Evolutionary conservation across 2,888 invertebrate genomes (phyloP).

Genomic region (Thera obeliscata): DNA sequence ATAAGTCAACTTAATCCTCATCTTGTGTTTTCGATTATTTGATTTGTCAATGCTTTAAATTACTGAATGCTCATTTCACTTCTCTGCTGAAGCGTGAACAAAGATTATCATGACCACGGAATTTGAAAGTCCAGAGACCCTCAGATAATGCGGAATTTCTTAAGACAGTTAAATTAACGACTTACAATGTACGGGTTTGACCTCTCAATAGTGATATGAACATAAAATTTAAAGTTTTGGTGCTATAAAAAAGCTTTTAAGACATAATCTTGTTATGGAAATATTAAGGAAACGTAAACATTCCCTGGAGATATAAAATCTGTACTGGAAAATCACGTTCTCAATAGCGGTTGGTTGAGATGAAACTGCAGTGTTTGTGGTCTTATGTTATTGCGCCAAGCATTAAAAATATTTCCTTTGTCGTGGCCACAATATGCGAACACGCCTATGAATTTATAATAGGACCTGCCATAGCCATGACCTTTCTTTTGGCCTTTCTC

Average conservation of each 20-base stretch:
- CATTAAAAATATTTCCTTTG: constrained; percentile 66
- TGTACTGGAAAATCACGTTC: constrained; percentile 55
- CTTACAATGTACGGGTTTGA: constrained; percentile 23
- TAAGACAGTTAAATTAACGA: constrained; percentile 33
- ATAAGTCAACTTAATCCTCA: no score
- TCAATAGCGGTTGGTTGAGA: constrained; percentile 56
- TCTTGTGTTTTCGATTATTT: background rate
- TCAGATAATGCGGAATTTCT: constrained; percentile 32
- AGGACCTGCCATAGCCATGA: constrained; percentile 63
- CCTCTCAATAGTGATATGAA: constrained; percentile 28
- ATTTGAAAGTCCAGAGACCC: constrained; percentile 28
- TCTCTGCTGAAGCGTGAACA: background rate
- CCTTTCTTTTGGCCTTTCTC: constrained; percentile 76
- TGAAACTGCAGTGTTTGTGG: constrained; percentile 43
- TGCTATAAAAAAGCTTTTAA: constrained; percentile 45
- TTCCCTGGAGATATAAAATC: constrained; percentile 43
- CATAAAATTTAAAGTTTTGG: constrained; percentile 37
- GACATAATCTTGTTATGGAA: constrained; percentile 39
- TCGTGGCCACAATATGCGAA: constrained; percentile 64
- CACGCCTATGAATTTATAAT: constrained; percentile 77
- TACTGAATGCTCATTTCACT: background rate
- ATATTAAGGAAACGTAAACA: constrained; percentile 42
- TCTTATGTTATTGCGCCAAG: constrained; percentile 52
- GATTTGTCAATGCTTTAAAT: background rate
- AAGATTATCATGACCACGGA: constrained; percentile 22